Evolutionary conservation across 2,797 vertebrate species (phyloP), one percentile per base, ranked within the genome.

Genomic region (Cryptoblepharus egeriae): DNA sequence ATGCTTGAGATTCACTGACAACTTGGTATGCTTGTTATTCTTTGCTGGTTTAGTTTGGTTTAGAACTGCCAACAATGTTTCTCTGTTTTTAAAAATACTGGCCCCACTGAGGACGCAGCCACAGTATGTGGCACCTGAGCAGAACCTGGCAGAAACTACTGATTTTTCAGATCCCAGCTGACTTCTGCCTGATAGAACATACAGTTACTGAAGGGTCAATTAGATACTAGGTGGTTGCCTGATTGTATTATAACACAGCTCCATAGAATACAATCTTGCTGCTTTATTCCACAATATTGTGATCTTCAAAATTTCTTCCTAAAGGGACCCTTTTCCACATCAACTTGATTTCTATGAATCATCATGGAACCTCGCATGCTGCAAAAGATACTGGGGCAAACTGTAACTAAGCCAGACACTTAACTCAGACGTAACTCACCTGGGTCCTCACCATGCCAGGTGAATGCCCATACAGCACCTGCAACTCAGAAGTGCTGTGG

Each of bases 1-100:
- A 89, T 90, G 88, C 88, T 86, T 49, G 45, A 49, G 45, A 49
- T 87, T 82, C 95, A 95, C 93, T 93, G 94, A 92, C 93, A 93
- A 90, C 86, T 68, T 85, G 77, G 89, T 90, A 60, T 89, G n/a
- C 28, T 89, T 88, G 85, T 87, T 92, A 93, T 88, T 94, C 93
- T 95, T 93, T 95, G 94, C 93, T 94, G 91, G 92, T 92, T 94
- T 94, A 93, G 90, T 94, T 94, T 94, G 91, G 92, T 92, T 94
- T 94, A 93, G 90, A 93, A 82, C 89, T 49, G 45, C 45, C 45
- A 49, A 49, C 91, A 93, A n/a, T n/a, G n/a, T n/a, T n/a, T n/a
- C n/a, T 93, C 92, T 58, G 57, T 18, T 58, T 58, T 58, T 7
- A 20, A 58, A 58, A 58, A 58, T 58, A 24, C 22, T 58, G n/a